These are phyloP conservation scores for Ifrita kowaldi DNA, from an alignment of 2,113 vertebrate genomes.

Conservation along the genomic window DNA sequence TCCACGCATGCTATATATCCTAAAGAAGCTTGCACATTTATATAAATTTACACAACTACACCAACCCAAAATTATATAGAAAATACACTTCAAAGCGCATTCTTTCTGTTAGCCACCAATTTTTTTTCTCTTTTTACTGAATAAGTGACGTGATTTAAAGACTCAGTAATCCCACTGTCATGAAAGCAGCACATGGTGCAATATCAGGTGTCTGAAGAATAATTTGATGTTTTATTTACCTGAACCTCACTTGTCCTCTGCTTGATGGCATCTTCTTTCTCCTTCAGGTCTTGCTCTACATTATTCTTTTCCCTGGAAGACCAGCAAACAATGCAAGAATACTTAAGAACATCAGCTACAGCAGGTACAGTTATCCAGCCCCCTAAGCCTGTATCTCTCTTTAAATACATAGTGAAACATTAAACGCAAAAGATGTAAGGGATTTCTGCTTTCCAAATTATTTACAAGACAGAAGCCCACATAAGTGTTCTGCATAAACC, in stretches of 20 bases:
- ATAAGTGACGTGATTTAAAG: background rate
- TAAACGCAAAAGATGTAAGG: constrained; percentile 59
- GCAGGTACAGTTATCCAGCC: constrained; percentile 80
- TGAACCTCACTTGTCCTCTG: constrained; percentile 90
- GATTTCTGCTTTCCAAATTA: constrained; percentile 68
- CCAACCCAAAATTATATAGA: background rate
- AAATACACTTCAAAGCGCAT: background rate
- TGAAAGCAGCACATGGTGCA: background rate
- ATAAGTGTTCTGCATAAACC: constrained; percentile 57
- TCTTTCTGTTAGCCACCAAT: background rate
- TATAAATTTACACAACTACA: background rate
- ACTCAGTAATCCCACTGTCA: background rate
- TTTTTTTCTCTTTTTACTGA: background rate
- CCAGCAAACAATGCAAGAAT: constrained; percentile 91
- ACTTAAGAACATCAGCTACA: constrained; percentile 85
- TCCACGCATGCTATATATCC: background rate
- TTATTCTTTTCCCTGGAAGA: constrained; percentile 94
- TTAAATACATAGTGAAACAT: constrained; percentile 83
- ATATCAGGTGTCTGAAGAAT: background rate
- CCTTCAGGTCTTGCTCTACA: constrained; percentile 95
- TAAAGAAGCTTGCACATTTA: background rate
- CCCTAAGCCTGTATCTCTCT: constrained; percentile 78
- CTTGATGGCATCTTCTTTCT: constrained; percentile 92
- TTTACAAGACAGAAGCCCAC: constrained; percentile 64
- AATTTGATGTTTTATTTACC: constrained; percentile 75